A percentile compares a stretch with the other conserved stretches of the same genome.
Conservation (phyloP, 2,888 invertebrate genomes). For the Xanthia togata region DNA sequence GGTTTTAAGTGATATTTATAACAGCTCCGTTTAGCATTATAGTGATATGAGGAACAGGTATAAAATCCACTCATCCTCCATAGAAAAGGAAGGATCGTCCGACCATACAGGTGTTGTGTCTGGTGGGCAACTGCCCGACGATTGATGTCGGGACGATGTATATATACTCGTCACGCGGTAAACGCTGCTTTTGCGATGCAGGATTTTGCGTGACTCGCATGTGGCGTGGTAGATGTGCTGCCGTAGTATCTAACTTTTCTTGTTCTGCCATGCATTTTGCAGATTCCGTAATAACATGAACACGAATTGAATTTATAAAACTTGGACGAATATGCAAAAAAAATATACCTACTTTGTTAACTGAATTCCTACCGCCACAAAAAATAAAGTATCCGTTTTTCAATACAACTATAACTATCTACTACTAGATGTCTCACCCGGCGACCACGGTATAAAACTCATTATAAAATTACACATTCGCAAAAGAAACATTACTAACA, state of each 20-base stretch:
- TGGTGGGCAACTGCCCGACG: no score
- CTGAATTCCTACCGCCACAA: not conserved
- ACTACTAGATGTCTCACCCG: no score
- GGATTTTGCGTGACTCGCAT: no score
- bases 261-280: not conserved
- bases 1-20: not conserved
- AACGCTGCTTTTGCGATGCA: no score
- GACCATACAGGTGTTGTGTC: no score
- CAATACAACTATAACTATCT: not conserved
- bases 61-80: no score
- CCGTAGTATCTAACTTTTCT: not conserved
- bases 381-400: no score
- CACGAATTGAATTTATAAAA: not conserved
- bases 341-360: not conserved
- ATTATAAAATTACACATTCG: conserved; percentile 10
- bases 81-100: no score
- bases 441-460: not conserved
- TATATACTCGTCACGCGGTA: no score
- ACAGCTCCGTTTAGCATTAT: not conserved
- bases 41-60: no score
- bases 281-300: not conserved
- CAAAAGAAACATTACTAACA: conserved; percentile 30
- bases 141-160: no score
- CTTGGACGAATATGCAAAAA: not conserved
- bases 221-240: no score